These are phyloP conservation scores for Lithosia quadra DNA, from an alignment of 2,888 invertebrate species.

Conservation along the genomic window DNA sequence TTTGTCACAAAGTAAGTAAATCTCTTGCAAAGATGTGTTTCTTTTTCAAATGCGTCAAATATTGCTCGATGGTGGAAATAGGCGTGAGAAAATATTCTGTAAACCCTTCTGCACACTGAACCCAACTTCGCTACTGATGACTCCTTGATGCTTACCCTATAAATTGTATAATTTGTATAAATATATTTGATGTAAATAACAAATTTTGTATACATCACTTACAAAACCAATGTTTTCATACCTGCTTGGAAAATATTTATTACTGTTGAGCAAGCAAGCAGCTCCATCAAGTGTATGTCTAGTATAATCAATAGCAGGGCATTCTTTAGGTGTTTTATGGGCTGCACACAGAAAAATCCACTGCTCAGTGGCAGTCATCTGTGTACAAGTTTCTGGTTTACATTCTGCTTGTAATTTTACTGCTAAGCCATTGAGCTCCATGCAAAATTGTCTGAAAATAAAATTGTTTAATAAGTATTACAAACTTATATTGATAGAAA, in stretches of 20 bases:
- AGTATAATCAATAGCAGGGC: conserved; percentile 99
- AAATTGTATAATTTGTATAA: conserved; percentile 58
- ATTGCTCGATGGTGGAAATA: conserved; percentile 99
- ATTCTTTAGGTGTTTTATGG: conserved; percentile 99
- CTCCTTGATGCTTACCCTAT: conserved; percentile 99
- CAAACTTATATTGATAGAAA: neutral
- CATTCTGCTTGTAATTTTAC: conserved; percentile 98
- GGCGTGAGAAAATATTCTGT: conserved; percentile 99
- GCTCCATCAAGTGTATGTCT: conserved; percentile 99
- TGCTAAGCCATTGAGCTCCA: conserved; percentile 99
- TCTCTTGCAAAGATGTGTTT: conserved; percentile 97
- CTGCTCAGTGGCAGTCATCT: conserved; percentile 99
- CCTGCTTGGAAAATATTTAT: conserved; percentile 99
- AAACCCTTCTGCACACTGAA: conserved; percentile 99
- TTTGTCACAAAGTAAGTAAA: conserved; percentile 99
- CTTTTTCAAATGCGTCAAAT: conserved; percentile 99
- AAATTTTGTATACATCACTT: neutral
- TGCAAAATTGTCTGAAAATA: conserved; percentile 96
- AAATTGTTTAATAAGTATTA: neutral
- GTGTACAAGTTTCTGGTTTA: conserved; percentile 98
- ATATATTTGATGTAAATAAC: neutral
- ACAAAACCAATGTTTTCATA: conserved; percentile 65
- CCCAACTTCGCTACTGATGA: conserved; percentile 99
- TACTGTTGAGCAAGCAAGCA: conserved; percentile 98
- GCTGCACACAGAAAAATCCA: conserved; percentile 99